phyloP scores from a whole-genome alignment of 1,140 invertebrate species.

The Chionoecetes opilio region DNA sequence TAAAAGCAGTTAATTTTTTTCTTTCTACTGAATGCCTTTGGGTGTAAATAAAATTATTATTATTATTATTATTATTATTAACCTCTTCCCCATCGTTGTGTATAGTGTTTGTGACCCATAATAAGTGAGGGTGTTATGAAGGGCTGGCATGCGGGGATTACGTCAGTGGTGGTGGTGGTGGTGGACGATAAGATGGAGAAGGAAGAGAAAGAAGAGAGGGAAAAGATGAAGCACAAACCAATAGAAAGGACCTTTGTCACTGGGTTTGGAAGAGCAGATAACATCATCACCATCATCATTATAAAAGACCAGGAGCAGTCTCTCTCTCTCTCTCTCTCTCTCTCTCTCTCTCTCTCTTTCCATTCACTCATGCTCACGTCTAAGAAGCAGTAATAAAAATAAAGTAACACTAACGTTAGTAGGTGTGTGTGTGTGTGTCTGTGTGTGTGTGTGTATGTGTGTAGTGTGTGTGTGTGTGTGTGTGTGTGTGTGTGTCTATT shows the following conservation, averaged over 20 bases:
- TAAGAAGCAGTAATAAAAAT: no score
- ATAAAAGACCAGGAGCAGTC: not conserved
- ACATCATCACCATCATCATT: no score
- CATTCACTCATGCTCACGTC: not conserved
- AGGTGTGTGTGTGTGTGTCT: not conserved
- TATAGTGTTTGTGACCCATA: no score
- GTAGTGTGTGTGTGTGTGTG: not conserved
- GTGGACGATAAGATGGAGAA: not conserved
- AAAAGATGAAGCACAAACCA: not conserved
- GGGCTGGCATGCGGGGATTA: not conserved
- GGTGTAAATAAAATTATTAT: no score
- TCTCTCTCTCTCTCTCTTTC: not conserved
- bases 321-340: slow-evolving; percentile 22
- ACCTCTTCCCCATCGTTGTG: no score
- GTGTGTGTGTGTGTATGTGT: not conserved
- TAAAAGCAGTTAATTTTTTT: no score
- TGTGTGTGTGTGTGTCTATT: no score
- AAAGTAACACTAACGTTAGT: no score
- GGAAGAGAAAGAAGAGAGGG: not conserved
- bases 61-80: no score
- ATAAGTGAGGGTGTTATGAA: not conserved
- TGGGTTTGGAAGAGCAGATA: not conserved
- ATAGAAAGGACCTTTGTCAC: not conserved
- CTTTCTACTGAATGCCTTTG: no score
- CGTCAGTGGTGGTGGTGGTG: not conserved